Base-by-base conservation (phyloP, 2,797 vertebrate species). In the Kryptopterus vitreolus region DNA sequence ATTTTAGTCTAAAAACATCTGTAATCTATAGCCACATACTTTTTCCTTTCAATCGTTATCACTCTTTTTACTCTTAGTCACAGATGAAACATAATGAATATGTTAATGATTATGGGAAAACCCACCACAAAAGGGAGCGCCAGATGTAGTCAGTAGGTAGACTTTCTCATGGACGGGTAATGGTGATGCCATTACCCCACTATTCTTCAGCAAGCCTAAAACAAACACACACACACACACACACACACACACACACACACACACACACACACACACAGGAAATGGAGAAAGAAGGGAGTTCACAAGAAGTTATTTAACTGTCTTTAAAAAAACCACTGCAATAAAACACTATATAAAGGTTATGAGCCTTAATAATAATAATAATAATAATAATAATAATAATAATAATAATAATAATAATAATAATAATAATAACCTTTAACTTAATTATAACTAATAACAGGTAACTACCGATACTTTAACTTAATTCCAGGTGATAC, bases 91-190 rank as follows among this genome's bases (percentile, higher is more conserved):
- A 13, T 38, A 4, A 22, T 65, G 33, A 59, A 61, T 26, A 68
- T 26, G 15, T n/a, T 15, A 53, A n/a, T n/a, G n/a, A n/a, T n/a
- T n/a, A n/a, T n/a, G n/a, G 11, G 6, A 72, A 72, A 55, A 72
- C 96, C 93, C 88, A 98, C 97, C 89, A 80, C 97, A 99, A 84
- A 93, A 99, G 0, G 97, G 97, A 7, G 91, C 73, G 0, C 80
- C 85, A 38, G 94, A 85, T 3, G 92, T 88, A 0, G 97, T 98
- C 81, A 92, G 84, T 78, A 98, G 90, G 87, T 95, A 99, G 1
- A 96, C 84, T 79, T 89, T 95, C 82, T 95, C 92, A 88, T 96
- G 93, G 84, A 83, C 89, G 38, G 96, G 95, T 38, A 95, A 66
- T 0, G 92, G 93, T 82, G 89, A 91, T 59, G 88, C 75, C n/a